phyloP scores from a whole-genome alignment of 2,113 vertebrate genomes.

The Edolisoma coerulescens region DNA sequence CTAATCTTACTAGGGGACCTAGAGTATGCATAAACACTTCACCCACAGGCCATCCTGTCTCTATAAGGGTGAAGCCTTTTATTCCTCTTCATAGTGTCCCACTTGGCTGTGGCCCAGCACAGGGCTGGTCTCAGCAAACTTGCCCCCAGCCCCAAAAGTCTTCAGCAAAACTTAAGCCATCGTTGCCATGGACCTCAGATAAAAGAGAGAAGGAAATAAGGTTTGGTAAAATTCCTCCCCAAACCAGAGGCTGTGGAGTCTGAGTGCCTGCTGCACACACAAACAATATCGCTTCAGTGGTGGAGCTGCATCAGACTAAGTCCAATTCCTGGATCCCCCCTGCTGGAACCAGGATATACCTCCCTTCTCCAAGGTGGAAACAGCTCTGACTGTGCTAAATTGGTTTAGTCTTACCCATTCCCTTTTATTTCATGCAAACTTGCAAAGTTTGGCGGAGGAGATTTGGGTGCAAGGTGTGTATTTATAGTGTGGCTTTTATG shows the following conservation, averaged over 20 bases:
- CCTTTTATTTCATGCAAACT: background rate
- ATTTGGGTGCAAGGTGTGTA: background rate
- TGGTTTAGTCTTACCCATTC: background rate
- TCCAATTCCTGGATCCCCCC: background rate
- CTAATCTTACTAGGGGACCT: background rate
- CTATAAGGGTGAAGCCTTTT: background rate
- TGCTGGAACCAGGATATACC: background rate
- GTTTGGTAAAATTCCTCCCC: background rate
- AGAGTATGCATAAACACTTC: rapidly evolving
- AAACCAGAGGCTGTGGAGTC: background rate
- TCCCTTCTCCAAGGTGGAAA: background rate
- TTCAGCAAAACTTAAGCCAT: background rate
- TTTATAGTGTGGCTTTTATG: background rate
- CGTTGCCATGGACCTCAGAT: background rate
- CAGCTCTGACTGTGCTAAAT: background rate
- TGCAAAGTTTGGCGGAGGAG: background rate
- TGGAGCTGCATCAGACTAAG: background rate
- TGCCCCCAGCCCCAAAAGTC: background rate
- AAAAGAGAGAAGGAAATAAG: background rate
- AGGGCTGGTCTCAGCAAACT: background rate
- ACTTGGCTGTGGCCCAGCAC: background rate
- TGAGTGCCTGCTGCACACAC: background rate
- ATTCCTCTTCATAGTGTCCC: background rate
- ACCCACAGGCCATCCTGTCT: background rate
- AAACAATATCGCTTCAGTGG: background rate